These are phyloP conservation scores for Hypsibius dujardini DNA, from an alignment of 1,140 invertebrate genomes.

Conservation along the genomic window DNA sequence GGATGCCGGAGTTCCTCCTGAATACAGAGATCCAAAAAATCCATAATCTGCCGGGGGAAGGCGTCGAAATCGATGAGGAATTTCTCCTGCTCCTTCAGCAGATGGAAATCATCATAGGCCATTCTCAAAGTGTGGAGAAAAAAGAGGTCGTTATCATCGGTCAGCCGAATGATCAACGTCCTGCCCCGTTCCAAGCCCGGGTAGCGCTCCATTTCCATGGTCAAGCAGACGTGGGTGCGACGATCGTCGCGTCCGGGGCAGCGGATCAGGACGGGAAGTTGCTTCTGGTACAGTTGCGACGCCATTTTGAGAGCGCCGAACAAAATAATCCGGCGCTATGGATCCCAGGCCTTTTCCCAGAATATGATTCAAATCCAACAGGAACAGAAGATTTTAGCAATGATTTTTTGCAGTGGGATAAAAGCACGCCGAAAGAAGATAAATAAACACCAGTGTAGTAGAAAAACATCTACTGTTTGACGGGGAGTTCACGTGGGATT, in stretches of 20 bases:
- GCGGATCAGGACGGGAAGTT: neutral
- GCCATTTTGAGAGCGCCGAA: neutral
- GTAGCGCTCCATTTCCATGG: neutral
- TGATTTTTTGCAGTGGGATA: too few species aligned
- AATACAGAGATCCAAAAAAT: neutral
- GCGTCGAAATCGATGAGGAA: conserved; percentile 12
- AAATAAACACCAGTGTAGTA: too few species aligned
- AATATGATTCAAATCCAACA: too few species aligned
- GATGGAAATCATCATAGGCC: neutral
- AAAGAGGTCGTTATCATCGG: neutral
- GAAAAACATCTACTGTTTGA: too few species aligned
- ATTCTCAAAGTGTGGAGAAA: neutral
- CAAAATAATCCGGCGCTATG: neutral
- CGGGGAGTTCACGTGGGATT: too few species aligned
- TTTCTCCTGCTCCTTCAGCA: conserved; percentile 10
- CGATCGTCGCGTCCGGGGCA: neutral
- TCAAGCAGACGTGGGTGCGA: neutral
- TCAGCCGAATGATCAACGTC: neutral
- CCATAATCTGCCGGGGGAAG: neutral
- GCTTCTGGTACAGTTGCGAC: neutral
- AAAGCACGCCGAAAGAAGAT: too few species aligned
- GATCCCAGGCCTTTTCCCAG: too few species aligned
- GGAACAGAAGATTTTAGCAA: too few species aligned
- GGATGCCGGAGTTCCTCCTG: neutral
- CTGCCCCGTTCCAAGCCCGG: conserved; percentile 7